Evolutionary conservation across 2,797 vertebrate species (phyloP).

Genomic region (Mycteria americana): DNA sequence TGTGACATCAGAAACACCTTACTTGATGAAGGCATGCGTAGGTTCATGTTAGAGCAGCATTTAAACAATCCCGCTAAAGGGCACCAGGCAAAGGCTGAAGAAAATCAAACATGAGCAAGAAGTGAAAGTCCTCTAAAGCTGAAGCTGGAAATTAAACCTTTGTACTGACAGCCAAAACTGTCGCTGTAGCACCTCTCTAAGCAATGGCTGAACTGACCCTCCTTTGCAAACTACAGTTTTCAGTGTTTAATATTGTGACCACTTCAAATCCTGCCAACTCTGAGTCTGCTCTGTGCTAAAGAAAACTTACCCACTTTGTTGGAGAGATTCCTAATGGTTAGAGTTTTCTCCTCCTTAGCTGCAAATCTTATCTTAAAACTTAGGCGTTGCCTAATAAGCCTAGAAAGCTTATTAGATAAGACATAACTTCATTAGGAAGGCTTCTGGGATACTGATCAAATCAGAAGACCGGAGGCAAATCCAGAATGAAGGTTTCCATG

Average conservation of each 20-base stretch:
- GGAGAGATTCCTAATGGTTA: neutral
- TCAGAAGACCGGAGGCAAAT: neutral
- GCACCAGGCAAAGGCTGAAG: neutral
- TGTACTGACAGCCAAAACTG: neutral
- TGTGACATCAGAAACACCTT: neutral
- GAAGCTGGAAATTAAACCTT: neutral
- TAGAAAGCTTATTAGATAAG: slow-evolving; percentile 1
- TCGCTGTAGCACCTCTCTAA: neutral
- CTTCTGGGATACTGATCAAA: slow-evolving; percentile 23
- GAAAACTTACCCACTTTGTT: neutral
- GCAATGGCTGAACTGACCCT: neutral
- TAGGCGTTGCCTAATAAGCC: neutral
- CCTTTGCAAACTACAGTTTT: neutral
- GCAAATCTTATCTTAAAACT: neutral
- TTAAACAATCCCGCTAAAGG: neutral
- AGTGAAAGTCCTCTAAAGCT: neutral
- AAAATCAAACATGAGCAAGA: neutral
- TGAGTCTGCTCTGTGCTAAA: neutral
- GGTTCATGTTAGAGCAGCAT: neutral
- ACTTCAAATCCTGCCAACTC: neutral
- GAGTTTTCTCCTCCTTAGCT: neutral
- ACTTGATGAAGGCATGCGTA: neutral
- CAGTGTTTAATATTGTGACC: neutral
- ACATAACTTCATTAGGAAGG: slow-evolving; percentile 11
- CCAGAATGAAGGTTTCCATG: neutral